Conservation (phyloP, 1,140 invertebrate species). For the Neodiprion virginianus region DNA sequence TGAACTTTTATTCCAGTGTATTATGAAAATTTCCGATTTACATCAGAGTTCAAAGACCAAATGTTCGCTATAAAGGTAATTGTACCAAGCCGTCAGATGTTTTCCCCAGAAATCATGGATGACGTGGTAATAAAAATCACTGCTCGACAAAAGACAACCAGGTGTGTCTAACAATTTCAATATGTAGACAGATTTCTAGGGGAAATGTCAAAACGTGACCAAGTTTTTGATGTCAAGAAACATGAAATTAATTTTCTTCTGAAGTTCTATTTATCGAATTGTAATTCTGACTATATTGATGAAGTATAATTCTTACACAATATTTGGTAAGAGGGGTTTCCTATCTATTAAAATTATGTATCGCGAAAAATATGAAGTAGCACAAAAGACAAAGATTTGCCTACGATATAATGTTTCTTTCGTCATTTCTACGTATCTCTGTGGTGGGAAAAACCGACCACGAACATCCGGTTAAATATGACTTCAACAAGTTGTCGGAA, state of each 20-base stretch:
- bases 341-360: too few species aligned
- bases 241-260: not conserved
- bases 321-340: too few species aligned
- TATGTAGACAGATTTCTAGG: not conserved
- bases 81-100: too few species aligned
- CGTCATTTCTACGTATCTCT: not conserved
- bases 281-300: too few species aligned
- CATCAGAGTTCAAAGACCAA: not conserved
- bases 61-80: not conserved
- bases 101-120: not conserved
- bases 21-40: not conserved
- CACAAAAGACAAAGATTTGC: too few species aligned
- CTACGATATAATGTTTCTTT: not conserved
- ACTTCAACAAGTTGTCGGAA: not conserved
- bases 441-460: not conserved
- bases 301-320: too few species aligned
- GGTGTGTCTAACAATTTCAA: not conserved
- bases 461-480: not conserved
- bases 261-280: too few species aligned
- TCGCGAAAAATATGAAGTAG: too few species aligned
- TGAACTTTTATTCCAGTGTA: not conserved
- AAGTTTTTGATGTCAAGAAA: not conserved
- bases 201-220: not conserved
- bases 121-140: not conserved
- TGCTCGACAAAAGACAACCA: not conserved